Evolutionary conservation across 1,140 invertebrate genomes (phyloP).

Genomic region (Mya arenaria): DNA sequence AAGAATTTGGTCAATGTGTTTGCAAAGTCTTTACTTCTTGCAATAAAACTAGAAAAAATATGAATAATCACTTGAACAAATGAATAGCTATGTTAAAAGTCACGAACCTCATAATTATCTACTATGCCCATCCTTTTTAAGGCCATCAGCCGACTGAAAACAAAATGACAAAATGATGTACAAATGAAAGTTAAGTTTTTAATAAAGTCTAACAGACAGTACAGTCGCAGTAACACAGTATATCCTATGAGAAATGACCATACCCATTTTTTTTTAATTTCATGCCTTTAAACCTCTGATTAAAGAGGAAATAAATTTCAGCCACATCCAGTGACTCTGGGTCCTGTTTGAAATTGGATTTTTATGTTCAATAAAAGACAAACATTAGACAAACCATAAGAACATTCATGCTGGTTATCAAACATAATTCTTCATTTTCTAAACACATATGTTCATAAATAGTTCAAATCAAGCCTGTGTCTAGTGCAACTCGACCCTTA

Average conservation of each 20-base stretch:
- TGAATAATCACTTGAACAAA: neutral
- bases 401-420: too few relatives aligned
- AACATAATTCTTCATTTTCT: too few relatives aligned
- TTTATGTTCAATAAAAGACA: too few relatives aligned
- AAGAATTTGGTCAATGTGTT: neutral
- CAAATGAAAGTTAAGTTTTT: neutral
- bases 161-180: constrained; percentile 28
- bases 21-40: neutral
- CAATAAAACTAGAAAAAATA: neutral
- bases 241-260: neutral
- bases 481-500: too few relatives aligned
- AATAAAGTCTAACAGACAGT: neutral
- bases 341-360: neutral
- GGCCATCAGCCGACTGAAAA: constrained; percentile 96
- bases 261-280: neutral
- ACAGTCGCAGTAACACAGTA: neutral
- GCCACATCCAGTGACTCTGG: neutral
- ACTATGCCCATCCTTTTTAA: constrained; percentile 99
- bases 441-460: too few relatives aligned
- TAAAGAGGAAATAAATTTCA: neutral
- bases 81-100: neutral
- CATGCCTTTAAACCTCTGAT: neutral
- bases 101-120: constrained; percentile 93
- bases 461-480: too few relatives aligned
- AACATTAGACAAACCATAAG: too few relatives aligned